Base-by-base conservation (phyloP, 2,113 vertebrate genomes). In the Eptesicus fuscus region DNA sequence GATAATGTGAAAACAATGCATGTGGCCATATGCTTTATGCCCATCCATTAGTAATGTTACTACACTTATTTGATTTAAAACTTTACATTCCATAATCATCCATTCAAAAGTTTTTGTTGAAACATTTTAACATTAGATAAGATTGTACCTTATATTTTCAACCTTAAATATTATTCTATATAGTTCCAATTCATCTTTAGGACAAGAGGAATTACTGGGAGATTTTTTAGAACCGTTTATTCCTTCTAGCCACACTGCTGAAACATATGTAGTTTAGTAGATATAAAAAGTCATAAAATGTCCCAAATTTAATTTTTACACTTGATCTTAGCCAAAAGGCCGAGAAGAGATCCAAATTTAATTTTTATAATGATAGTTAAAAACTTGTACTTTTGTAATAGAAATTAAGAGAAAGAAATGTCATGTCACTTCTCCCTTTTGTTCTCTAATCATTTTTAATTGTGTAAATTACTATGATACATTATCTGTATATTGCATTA, bases 21-120 rank as follows among this genome's bases (percentile, higher is more conserved):
- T 13, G 37, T 51, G 63, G 30, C 97, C 95, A 90, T 97, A 92
- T 94, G 93, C 30, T 97, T 93, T 93, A 93, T 87, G 40, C 59
- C 90, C 83, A 93, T n/a, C 25, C 37, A n/a, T 91, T 90, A 78
- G 61, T 40, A 94, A 61, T 69, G 22, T 78, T 87, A 79, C 73
- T 59, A 13, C 18, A 76, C 91, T 92, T 93, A 76, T 69, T 97
- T 91, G 49, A 93, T 76, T 80, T 94, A 90, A 84, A 95, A 77
- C 11, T 28, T 95, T 56, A 35, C 7, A 74, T 93, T 92, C 42
- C 11, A 83, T 82, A 89, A 87, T 91, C 22, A 82, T 4, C 3
- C 37, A 61, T 3, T 93, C 22, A 74, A 83, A 89, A 18, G 9
- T n/a, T 78, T 84, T 22, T 69, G 28, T 80, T 78, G 53, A 78